phyloP scores from a whole-genome alignment of 2,797 vertebrate species.

The Echiichthys vipera region DNA sequence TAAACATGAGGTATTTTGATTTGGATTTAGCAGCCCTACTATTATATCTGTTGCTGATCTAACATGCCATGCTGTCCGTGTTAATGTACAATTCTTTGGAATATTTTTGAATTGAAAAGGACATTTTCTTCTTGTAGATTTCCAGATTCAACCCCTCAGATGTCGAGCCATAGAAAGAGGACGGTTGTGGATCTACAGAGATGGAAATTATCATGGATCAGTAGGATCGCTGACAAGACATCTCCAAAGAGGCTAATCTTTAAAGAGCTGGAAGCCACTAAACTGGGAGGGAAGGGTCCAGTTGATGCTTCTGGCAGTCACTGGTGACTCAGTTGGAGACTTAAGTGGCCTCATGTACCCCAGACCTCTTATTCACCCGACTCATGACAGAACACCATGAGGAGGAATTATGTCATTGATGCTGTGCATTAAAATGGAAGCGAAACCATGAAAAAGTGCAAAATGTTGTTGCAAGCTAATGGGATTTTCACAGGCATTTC shows the following conservation, averaged over 20 bases:
- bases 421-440: conserved; percentile 12
- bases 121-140: conserved; percentile 71
- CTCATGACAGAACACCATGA: conserved; percentile 32
- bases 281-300: conserved; percentile 44
- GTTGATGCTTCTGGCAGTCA: conserved; percentile 45
- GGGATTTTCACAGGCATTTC: background rate
- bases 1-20: conserved; percentile 50
- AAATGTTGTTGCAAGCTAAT: conserved; percentile 1
- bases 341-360: conserved; percentile 52
- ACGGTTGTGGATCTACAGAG: conserved; percentile 38
- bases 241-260: conserved; percentile 67
- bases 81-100: conserved; percentile 55
- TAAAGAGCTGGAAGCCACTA: conserved; percentile 66
- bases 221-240: conserved; percentile 57
- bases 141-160: conserved; percentile 70
- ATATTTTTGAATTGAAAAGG: conserved; percentile 54
- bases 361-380: conserved; percentile 25
- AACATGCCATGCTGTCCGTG: conserved; percentile 46
- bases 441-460: background rate
- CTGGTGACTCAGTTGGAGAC: conserved; percentile 34
- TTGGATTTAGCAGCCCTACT: conserved; percentile 37
- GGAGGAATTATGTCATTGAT: conserved; percentile 11
- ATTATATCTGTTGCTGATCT: conserved; percentile 53
- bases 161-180: conserved; percentile 64
- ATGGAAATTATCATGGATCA: conserved; percentile 67